Evolutionary conservation across 64 coral and sea anemone species (phyloP), one percentile per base, ranked within the genome.

Genomic region (Orbicella faveolata): DNA sequence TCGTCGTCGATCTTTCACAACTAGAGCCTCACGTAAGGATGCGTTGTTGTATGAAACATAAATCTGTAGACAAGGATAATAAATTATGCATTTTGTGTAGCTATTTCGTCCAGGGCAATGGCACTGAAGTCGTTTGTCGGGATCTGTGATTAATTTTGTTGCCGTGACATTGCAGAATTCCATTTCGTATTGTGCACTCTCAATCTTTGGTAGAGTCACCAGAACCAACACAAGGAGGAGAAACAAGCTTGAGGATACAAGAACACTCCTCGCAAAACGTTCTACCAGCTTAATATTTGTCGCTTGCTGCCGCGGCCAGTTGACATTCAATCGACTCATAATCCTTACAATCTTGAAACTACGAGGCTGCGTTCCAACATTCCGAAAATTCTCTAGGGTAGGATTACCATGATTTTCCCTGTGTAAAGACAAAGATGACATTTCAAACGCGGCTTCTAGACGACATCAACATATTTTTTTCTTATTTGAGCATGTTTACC

Each of bases 1-100:
- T 67, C 41, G 63, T 26, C 66, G 82, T 72, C 82, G 82, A 52
- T 85, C 63, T 23, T 21, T 85, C 4, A 85, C 82, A 39, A 72
- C 82, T 9, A 85, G 17, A 73, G 65, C 82, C 9, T 52, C 39
- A 26, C 37, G 20, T 23, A 17, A 39, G 6, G 82, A 52, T 17
- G 13, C 20, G 13, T 85, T 41, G 37, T 73, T 67, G 65, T 15
- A 85, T 2, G 82, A 85, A 48, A 72, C 82, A 16, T 52, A 85
- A 25, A 85, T 52, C 72, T 85, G 82, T 14, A 85, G 20, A 36
- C 82, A 85, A 52, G 82, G 82, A 52, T 85, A 85, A 73, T 85
- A 85, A 73, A 85, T 85, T 20, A 20, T 16, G 36, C 82, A 85
- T 67, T 73, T 85, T 48, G 82, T 1, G 19, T 85, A 30, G 65